Evolutionary conservation across 1,140 invertebrate species (phyloP), one percentile per base, ranked within the genome.

Genomic region (Macrosteles quadrilineatus): DNA sequence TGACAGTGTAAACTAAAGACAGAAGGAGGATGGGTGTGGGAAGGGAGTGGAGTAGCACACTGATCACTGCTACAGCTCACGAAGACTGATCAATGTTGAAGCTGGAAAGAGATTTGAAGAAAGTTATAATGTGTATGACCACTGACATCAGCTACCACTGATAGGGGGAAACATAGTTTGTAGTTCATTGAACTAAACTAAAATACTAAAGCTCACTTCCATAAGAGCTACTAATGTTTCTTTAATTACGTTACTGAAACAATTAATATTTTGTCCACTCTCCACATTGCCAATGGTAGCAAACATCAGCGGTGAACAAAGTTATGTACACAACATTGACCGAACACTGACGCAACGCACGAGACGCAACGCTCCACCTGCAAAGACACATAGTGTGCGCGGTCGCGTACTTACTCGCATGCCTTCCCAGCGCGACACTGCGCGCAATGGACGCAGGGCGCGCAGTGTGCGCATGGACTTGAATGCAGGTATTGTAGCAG

Each of bases 401-500:
- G 30, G 14, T 36, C 45, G 23, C 23, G 31, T 79, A 92, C 91
- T 93, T 92, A 96, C 94, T 88, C 92, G 91, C 93, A 97, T 97
- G 83, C 95, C 94, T 87, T 96, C 94, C 93, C 94, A 95, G 80
- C 94, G 88, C 73, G 94, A 96, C 72, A 97, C 92, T 70, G 94
- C 94, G 79, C 94, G 86, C 71, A 97, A 87, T 72, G 94, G 95
- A 77, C 94, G 87, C 78, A 97, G 85, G 62, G 94, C 94, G 78
- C 94, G 87, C 75, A 97, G 86, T 55, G 95, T 97, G 82, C 94
- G 87, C 91, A 96, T 93, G 74, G 93, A 94, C 81, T 92, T 91
- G 84, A 97, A 94, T 75, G 93, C 92, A 77, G 92, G 91, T 78
- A 95, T 91, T 83, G 93, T 91, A 77, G 89, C 90, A 62, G 88